Base-by-base conservation (phyloP, 2,888 invertebrate species). In the Conus canariensis region DNA sequence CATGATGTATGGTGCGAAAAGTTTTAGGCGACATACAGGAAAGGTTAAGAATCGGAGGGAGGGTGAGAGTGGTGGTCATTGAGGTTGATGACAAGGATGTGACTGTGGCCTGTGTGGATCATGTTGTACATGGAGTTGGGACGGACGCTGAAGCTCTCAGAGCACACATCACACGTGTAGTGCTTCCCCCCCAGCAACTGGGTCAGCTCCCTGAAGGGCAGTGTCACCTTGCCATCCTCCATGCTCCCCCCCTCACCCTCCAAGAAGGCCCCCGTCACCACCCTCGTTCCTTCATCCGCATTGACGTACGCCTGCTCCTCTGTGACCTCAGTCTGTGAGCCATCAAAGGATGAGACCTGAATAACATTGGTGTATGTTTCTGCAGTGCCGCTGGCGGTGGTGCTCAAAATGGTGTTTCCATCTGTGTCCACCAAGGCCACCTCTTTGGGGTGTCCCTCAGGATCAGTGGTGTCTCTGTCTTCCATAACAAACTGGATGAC, bases 71-170 rank as follows among this genome's bases (percentile, higher is more conserved):
- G n/a, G 67, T 89, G 89, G 64, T 89, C 89, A 45, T 89, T 89
- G 30, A 89, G 85, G 83, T 85, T 89, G 89, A 89, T 89, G 30
- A 89, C 89, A 45, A 89, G 89, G 77, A 89, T 89, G 85, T 89
- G 89, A 22, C 59, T 89, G 58, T 89, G 89, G 56, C 74, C 85
- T 0, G 89, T 89, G 89, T 89, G 89, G 58, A 89, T 85, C 89
- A 89, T 89, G 85, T 89, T 89, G 59, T 89, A 89, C n/a, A 70
- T 89, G 85, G 89, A 70, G 74, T 89, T 85, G 56, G 89, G 89
- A 6, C 77, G 60, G 59, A 89, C 83, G 30, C 85, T 59, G 60
- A 89, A 89, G 74, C 85, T 89, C 85, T 85, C 16, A 6, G 85
- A 89, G 77, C 89, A 89, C 25, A 74, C 89, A 30, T 89, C 89